Base-by-base conservation (phyloP, 2,797 vertebrate species). In the Microhierax caerulescens region DNA sequence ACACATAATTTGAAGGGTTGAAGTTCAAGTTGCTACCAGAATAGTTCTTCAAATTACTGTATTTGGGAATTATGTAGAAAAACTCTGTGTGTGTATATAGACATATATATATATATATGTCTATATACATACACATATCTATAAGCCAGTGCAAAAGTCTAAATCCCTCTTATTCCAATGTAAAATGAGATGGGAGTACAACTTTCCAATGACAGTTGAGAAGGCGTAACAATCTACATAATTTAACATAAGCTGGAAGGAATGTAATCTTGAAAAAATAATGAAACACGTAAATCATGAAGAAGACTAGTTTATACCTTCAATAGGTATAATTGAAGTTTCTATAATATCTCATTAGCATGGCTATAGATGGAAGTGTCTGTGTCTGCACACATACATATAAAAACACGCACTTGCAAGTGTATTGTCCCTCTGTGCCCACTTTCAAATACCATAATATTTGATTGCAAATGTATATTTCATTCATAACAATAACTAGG, bases 401-500 rank as follows among this genome's bases (percentile, higher is more conserved):
- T 3, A 73, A 41, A 72, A 81, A 72, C 45, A 21, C 2, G 3
- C 11, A 28, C 10, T 82, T 79, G 32, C 7, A 69, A 64, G 54
- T 56, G 20, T 41, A 23, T 39, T 54, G 9, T 63, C 32, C 10
- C n/a, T 75, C 16, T 67, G 36, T 85, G 7, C 18, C 36, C 30
- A 17, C 27, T 63, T 84, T 82, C 73, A 82, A 86, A 90, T 48
- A 45, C 4, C 3, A 2, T 79, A 39, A 51, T 60, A 53, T 80
- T 56, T 90, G 41, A 65, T 64, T 68, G 11, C 9, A 74, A 92
- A 41, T 56, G 23, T 25, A 5, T 69, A 48, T 81, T 84, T 75
- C 13, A 81, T 86, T 85, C 5, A 56, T 69, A 60, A 39, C 68
- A 90, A 79, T 84, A 95, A 69, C 19, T 89, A 32, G 43, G 39